These are phyloP conservation scores for Rhabdornis inornatus DNA, from an alignment of 2,113 vertebrate genomes.

Conservation along the genomic window DNA sequence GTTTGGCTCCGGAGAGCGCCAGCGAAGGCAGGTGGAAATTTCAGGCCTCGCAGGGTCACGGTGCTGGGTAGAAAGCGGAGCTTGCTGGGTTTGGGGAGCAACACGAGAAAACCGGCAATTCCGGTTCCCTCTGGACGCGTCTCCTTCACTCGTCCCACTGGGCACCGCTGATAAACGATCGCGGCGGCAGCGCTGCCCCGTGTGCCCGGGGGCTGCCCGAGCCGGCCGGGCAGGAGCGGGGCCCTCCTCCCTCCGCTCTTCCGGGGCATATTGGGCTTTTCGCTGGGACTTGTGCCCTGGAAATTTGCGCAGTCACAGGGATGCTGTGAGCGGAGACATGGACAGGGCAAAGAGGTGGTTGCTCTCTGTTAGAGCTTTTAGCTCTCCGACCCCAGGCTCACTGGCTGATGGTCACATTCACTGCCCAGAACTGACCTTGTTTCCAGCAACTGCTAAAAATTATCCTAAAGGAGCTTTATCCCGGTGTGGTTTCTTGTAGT, in stretches of 20 bases:
- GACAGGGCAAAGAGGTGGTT: fast-evolving
- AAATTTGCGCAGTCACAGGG: fast-evolving
- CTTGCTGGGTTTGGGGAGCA: not conserved
- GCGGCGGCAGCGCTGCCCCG: not conserved
- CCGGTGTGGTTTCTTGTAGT: not conserved
- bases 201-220: not conserved
- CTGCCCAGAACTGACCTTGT: not conserved
- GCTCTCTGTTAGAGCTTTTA: not conserved
- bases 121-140: slow-evolving; percentile 25
- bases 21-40: not conserved
- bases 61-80: not conserved
- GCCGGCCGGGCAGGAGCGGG: fast-evolving
- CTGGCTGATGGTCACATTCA: not conserved
- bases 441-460: not conserved
- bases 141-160: not conserved
- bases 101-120: slow-evolving; percentile 8
- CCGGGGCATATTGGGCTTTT: fast-evolving
- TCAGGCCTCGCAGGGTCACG: not conserved
- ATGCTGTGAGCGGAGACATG: fast-evolving
- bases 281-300: not conserved
- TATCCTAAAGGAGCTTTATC: not conserved
- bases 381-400: fast-evolving
- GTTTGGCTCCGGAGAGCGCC: not conserved
- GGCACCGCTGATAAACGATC: not conserved
- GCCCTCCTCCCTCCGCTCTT: not conserved